Percentiles rank a stretch among this genome's conserved stretches.
phyloP scores from a whole-genome alignment of 2,113 vertebrate species.

The Amphiprion ocellaris region DNA sequence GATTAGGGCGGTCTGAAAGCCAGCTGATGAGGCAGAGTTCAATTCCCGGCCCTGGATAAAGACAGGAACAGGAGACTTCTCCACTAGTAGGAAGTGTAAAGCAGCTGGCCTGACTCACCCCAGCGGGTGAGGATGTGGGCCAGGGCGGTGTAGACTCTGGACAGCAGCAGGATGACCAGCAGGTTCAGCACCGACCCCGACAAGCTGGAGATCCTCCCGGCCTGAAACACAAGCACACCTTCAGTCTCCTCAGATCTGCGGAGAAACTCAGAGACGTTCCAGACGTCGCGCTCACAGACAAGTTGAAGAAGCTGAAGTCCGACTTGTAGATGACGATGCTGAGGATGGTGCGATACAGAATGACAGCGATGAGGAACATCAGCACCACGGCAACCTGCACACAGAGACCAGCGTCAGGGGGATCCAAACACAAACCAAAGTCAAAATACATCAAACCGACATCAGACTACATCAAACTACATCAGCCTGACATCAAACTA shows the following conservation, averaged over 20 bases:
- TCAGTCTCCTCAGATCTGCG: background rate
- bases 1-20: too few species aligned
- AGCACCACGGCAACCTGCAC: conserved; percentile 76
- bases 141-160: conserved; percentile 79
- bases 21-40: too few species aligned
- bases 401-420: background rate
- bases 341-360: conserved; percentile 85
- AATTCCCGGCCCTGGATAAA: too few species aligned
- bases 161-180: conserved; percentile 83
- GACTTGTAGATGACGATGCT: conserved; percentile 84
- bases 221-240: conserved; percentile 68
- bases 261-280: too few species aligned
- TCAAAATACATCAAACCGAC: background rate
- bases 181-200: conserved; percentile 84
- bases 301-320: conserved; percentile 54
- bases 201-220: conserved; percentile 81
- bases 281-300: conserved; percentile 76
- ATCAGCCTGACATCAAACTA: background rate
- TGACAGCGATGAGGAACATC: conserved; percentile 87
- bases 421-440: too few species aligned
- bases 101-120: conserved; percentile 73
- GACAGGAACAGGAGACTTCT: too few species aligned
- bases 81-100: background rate
- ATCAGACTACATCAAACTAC: too few species aligned
- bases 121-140: conserved; percentile 86